These are phyloP conservation scores for Clunio marinus DNA, from an alignment of 2,888 invertebrate genomes.

Conservation along the genomic window DNA sequence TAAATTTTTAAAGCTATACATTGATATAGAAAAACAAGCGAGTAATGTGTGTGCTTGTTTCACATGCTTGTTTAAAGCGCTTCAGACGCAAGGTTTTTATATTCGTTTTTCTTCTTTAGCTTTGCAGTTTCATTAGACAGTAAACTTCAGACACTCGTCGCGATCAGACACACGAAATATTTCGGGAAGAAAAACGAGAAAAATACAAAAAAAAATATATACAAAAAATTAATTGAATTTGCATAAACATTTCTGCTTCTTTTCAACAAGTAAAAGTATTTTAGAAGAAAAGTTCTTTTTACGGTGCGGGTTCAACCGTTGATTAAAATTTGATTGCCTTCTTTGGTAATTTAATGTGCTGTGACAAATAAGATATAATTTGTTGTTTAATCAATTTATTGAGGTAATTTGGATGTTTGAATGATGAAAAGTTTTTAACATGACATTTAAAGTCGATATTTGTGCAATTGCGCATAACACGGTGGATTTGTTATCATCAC, in stretches of 20 bases:
- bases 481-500: no score
- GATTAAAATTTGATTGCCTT: background rate
- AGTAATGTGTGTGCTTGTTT: no score
- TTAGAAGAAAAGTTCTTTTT: no score
- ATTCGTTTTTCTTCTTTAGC: no score
- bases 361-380: no score
- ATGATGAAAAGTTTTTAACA: no score
- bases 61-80: background rate
- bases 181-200: background rate
- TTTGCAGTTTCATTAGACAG: background rate
- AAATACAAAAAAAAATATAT: background rate
- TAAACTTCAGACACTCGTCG: background rate
- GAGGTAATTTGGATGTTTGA: no score
- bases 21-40: background rate
- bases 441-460: no score
- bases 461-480: no score
- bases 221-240: background rate
- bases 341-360: constrained; percentile 6
- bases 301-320: no score
- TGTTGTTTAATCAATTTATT: no score
- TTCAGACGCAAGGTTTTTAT: no score
- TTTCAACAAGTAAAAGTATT: background rate
- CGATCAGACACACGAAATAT: constrained; percentile 11
- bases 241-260: background rate
- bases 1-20: constrained; percentile 9